These are phyloP conservation scores for Harpalus rufipes DNA, from an alignment of 2,888 invertebrate genomes.

Conservation along the genomic window DNA sequence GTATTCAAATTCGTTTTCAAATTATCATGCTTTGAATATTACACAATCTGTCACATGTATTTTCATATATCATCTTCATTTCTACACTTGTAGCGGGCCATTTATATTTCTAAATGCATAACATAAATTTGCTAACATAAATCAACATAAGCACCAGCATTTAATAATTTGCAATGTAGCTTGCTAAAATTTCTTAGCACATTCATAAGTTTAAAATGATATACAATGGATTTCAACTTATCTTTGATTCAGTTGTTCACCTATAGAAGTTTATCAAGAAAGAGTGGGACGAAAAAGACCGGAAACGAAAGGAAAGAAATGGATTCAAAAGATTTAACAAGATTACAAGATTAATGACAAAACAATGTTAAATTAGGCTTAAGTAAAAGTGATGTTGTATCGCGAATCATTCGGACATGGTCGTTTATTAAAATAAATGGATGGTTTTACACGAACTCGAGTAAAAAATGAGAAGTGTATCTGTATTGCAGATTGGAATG, in stretches of 20 bases:
- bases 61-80: neutral
- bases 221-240: too few relatives aligned
- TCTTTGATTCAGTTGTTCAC: too few relatives aligned
- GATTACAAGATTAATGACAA: constrained; percentile 27
- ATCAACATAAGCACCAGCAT: neutral
- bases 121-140: neutral
- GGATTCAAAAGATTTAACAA: constrained; percentile 11
- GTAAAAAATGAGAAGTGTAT: constrained; percentile 41
- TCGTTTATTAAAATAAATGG: constrained; percentile 33
- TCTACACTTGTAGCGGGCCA: too few relatives aligned
- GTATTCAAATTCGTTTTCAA: neutral
- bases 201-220: too few relatives aligned
- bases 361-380: constrained; percentile 27
- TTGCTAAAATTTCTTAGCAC: too few relatives aligned
- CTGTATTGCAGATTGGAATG: constrained; percentile 40
- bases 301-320: too few relatives aligned
- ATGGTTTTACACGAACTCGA: constrained; percentile 9
- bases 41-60: neutral
- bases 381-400: neutral
- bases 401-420: constrained; percentile 4
- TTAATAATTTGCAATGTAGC: too few relatives aligned
- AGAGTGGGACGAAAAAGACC: neutral
- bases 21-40: constrained; percentile 1
- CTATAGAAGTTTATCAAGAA: neutral
- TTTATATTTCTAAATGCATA: too few relatives aligned